Evolutionary conservation across 1,140 invertebrate species (phyloP).

Genomic region (Cryptotermes secundus): DNA sequence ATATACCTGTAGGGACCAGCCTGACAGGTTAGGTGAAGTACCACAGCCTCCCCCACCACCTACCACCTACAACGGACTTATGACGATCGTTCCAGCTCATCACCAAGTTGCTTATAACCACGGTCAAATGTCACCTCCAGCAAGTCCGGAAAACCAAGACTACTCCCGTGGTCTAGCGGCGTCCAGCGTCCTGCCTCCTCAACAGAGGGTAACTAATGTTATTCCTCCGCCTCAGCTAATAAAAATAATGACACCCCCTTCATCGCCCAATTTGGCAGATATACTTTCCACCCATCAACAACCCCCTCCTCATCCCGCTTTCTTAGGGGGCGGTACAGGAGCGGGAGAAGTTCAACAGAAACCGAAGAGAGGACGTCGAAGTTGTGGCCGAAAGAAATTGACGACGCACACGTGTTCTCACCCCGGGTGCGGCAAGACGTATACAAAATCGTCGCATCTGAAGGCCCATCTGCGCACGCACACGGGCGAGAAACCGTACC

Average conservation of each 20-base stretch:
- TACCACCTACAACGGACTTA: conserved; percentile 35
- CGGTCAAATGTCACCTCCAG: conserved; percentile 55
- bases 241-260: conserved; percentile 52
- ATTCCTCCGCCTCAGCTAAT: conserved; percentile 21
- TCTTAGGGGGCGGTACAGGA: conserved; percentile 33
- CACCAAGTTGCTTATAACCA: conserved; percentile 43
- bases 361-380: conserved; percentile 47
- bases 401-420: conserved; percentile 62
- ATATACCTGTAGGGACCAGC: neutral
- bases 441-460: conserved; percentile 69
- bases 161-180: conserved; percentile 21
- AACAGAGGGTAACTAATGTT: conserved; percentile 16
- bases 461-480: conserved; percentile 69
- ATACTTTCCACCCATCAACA: conserved; percentile 38
- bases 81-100: conserved; percentile 34
- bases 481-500: conserved; percentile 70
- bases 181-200: neutral
- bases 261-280: conserved; percentile 55
- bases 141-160: conserved; percentile 51
- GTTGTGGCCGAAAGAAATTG: conserved; percentile 56
- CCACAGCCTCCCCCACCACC: neutral
- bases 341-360: conserved; percentile 33
- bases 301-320: conserved; percentile 41
- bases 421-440: conserved; percentile 64
- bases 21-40: neutral